Conservation (phyloP, 1,140 invertebrate species). For the Drosophila neocordata region DNA sequence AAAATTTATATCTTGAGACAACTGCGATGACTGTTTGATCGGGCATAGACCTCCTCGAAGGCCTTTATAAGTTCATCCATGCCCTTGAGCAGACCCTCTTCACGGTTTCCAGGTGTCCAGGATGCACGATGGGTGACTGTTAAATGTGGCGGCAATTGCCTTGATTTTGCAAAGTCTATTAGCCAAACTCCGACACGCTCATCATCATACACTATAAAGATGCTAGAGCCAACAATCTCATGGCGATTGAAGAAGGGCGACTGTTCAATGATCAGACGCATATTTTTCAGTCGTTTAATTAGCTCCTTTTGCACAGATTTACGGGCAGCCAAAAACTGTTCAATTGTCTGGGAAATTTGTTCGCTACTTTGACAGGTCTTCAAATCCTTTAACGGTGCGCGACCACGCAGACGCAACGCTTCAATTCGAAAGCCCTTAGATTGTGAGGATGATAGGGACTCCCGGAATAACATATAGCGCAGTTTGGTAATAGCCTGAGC, state of each 20-base stretch:
- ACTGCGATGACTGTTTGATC: conserved; percentile 59
- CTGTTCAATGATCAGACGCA: conserved; percentile 90
- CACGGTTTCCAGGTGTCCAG: conserved; percentile 96
- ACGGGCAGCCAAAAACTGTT: conserved; percentile 89
- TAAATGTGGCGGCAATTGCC: conserved; percentile 88
- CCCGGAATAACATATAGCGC: conserved; percentile 97
- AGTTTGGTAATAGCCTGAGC: conserved; percentile 94
- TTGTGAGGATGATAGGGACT: conserved; percentile 95
- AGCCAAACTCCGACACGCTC: conserved; percentile 95
- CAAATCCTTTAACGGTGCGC: conserved; percentile 89
- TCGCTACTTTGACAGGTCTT: conserved; percentile 90
- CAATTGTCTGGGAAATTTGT: conserved; percentile 91
- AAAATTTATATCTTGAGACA: conserved; percentile 70
- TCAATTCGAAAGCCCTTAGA: conserved; percentile 97
- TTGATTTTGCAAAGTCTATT: conserved; percentile 98
- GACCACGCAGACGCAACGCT: conserved; percentile 93
- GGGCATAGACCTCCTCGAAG: conserved; percentile 74
- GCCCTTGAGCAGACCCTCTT: conserved; percentile 96
- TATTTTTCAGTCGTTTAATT: conserved; percentile 89
- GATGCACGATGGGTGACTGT: conserved; percentile 89
- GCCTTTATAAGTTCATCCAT: conserved; percentile 91
- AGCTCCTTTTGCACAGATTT: conserved; percentile 88
- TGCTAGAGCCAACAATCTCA: conserved; percentile 97
- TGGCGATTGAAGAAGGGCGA: conserved; percentile 94
- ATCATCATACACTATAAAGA: conserved; percentile 96